These are phyloP conservation scores for Peucedramus taeniatus DNA, from an alignment of 2,113 vertebrate genomes.

Conservation along the genomic window DNA sequence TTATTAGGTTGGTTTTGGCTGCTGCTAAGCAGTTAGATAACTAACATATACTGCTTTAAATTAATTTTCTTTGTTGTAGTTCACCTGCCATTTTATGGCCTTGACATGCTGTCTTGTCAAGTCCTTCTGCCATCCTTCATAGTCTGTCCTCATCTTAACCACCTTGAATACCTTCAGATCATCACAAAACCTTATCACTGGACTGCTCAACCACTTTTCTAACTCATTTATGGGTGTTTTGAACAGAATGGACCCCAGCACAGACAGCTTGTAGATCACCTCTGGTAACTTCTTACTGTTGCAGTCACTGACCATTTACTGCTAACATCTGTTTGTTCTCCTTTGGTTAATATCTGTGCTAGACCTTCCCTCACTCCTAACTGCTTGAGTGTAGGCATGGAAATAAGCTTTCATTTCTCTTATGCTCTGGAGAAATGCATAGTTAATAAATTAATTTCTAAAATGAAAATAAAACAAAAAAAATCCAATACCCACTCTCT, in stretches of 20 bases:
- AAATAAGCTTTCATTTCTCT: neutral
- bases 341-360: neutral
- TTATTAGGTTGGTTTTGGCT: neutral
- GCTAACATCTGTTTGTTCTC: neutral
- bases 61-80: neutral
- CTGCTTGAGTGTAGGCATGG: neutral
- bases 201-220: neutral
- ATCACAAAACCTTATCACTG: neutral
- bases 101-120: neutral
- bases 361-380: neutral
- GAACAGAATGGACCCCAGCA: neutral
- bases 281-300: neutral
- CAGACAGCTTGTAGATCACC: neutral
- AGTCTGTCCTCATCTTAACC: neutral
- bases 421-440: neutral
- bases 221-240: neutral
- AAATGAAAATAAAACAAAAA: neutral
- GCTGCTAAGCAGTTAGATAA: neutral
- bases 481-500: neutral
- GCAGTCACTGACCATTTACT: neutral
- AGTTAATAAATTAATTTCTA: neutral
- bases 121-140: neutral
- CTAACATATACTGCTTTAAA: neutral
- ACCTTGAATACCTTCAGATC: neutral
- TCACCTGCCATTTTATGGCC: conserved; percentile 7